phyloP scores from a whole-genome alignment of 2,113 vertebrate genomes.

The Zosterops pallidus region DNA sequence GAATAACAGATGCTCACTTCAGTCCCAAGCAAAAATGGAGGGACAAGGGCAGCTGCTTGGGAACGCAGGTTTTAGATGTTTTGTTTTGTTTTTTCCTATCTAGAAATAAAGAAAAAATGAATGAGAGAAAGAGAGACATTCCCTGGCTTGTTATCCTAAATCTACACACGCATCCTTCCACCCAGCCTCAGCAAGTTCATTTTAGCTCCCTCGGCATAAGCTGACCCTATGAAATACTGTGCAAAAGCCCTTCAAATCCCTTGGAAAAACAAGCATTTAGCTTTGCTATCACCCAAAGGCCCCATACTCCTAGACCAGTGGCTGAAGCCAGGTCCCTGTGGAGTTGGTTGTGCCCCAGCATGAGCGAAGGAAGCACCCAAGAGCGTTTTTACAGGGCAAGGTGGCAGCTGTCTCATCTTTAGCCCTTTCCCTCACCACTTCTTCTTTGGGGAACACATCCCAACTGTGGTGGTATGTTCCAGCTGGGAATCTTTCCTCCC shows the following conservation, averaged over 20 bases:
- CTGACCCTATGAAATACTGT: slow-evolving; percentile 12
- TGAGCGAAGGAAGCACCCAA: neutral
- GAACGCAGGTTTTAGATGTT: slow-evolving; percentile 51
- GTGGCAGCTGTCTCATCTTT: neutral
- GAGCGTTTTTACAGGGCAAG: neutral
- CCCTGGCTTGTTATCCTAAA: slow-evolving; percentile 45
- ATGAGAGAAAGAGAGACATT: neutral
- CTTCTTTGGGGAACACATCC: neutral
- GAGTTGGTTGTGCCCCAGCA: neutral
- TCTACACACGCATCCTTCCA: slow-evolving; percentile 40
- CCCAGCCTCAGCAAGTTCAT: slow-evolving; percentile 29
- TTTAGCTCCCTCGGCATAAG: slow-evolving; percentile 21
- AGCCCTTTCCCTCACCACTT: neutral
- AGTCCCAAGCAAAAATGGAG: slow-evolving; percentile 29
- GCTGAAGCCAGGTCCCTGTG: neutral
- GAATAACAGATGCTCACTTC: slow-evolving; percentile 41
- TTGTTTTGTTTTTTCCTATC: slow-evolving; percentile 18
- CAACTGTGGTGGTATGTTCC: neutral
- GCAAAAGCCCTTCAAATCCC: neutral
- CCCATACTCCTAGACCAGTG: neutral
- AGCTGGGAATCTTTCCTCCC: neutral
- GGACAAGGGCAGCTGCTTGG: slow-evolving; percentile 46
- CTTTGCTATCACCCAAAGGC: neutral
- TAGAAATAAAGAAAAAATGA: neutral
- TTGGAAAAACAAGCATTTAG: neutral